These are phyloP conservation scores for Coecobrya sp. DNA, from an alignment of 2,888 invertebrate genomes.

Conservation along the genomic window DNA sequence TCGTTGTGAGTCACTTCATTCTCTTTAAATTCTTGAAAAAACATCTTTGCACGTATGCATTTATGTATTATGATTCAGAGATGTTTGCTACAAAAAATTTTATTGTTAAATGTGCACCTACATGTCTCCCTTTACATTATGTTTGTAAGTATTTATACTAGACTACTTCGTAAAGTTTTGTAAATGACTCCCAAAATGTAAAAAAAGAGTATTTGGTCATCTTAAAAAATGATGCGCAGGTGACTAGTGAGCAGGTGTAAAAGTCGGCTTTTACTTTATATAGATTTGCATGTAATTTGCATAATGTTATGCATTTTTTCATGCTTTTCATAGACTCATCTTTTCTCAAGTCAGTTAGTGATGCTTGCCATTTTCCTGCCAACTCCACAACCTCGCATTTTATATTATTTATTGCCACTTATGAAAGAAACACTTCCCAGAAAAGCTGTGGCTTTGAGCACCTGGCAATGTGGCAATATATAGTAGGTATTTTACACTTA, in stretches of 20 bases:
- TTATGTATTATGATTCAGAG: neutral
- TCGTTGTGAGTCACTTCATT: slow-evolving; percentile 63
- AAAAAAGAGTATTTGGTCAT: neutral
- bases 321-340: neutral
- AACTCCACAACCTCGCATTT: neutral
- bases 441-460: neutral
- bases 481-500: neutral
- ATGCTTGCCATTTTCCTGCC: neutral
- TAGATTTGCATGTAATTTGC: slow-evolving; percentile 76
- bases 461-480: neutral
- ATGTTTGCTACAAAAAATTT: neutral
- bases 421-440: neutral
- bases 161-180: neutral
- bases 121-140: too few relatives aligned
- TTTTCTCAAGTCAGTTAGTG: neutral
- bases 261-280: slow-evolving; percentile 78
- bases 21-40: slow-evolving; percentile 35
- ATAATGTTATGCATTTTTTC: slow-evolving; percentile 70
- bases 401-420: slow-evolving; percentile 8
- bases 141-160: neutral
- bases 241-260: slow-evolving; percentile 75
- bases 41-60: slow-evolving; percentile 9
- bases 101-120: too few relatives aligned
- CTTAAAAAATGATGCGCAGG: slow-evolving; percentile 49
- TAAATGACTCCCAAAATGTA: slow-evolving; percentile 35